Evolutionary conservation across 2,113 vertebrate genomes (phyloP).

Genomic region (Labeo rohita): DNA sequence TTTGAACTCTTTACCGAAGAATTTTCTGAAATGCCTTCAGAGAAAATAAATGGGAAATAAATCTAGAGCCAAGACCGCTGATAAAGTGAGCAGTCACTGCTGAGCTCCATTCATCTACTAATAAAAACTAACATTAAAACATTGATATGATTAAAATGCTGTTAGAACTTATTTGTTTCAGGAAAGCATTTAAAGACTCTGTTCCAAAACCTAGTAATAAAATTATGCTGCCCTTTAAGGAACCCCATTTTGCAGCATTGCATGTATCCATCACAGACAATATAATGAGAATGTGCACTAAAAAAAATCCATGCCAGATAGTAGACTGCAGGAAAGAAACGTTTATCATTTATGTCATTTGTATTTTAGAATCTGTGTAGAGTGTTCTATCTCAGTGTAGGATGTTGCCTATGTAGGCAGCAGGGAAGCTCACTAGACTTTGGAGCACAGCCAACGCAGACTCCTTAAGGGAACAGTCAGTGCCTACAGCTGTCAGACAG

Average conservation of each 20-base stretch:
- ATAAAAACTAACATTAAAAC: slow-evolving; percentile 16
- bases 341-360: neutral
- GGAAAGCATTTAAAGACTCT: neutral
- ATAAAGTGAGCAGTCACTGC: slow-evolving; percentile 13
- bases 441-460: neutral
- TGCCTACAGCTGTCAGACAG: slow-evolving; percentile 19
- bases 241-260: neutral
- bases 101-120: neutral
- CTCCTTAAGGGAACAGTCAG: neutral
- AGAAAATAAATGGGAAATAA: slow-evolving; percentile 11
- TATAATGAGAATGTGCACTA: neutral
- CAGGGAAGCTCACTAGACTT: neutral
- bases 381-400: neutral
- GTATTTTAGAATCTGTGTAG: neutral
- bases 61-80: slow-evolving; percentile 13
- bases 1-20: slow-evolving; percentile 4
- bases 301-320: neutral
- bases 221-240: neutral
- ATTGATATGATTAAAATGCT: neutral
- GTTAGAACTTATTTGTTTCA: neutral
- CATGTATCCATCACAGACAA: neutral
- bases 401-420: neutral
- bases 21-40: slow-evolving; percentile 3
- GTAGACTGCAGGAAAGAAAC: neutral
- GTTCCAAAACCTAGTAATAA: neutral